phyloP scores from a whole-genome alignment of 2,797 vertebrate genomes.

The Onychomys leucogaster region DNA sequence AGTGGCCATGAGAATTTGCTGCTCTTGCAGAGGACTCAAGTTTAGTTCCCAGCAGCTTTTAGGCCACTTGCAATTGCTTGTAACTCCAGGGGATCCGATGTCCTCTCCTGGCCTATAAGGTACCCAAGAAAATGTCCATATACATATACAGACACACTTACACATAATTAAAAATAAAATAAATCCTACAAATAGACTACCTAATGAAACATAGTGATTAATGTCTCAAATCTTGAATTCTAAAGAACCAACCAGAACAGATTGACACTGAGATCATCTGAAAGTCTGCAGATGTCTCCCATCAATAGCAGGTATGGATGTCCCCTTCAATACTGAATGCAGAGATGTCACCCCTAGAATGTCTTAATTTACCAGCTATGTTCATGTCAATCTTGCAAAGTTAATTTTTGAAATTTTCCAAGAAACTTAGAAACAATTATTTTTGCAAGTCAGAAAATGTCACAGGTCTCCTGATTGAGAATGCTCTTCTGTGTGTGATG shows the following conservation, averaged over 20 bases:
- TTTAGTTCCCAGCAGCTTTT: not conserved
- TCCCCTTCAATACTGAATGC: accelerated
- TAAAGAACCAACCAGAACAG: not conserved
- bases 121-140: not conserved
- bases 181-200: not conserved
- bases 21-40: not conserved
- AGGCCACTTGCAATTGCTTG: not conserved
- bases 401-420: too few relatives aligned
- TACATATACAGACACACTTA: not conserved
- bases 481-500: not conserved
- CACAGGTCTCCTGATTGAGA: not conserved
- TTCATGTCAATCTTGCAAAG: not conserved
- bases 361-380: not conserved
- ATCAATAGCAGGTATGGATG: not conserved
- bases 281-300: not conserved
- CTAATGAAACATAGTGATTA: not conserved
- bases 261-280: not conserved
- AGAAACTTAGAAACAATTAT: not conserved
- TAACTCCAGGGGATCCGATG: not conserved
- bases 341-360: accelerated
- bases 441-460: not conserved
- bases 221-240: not conserved
- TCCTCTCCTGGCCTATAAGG: not conserved
- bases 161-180: not conserved
- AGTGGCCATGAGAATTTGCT: not conserved